Base-by-base conservation (phyloP, 1,140 invertebrate genomes). In the Drosophila sproati region DNA sequence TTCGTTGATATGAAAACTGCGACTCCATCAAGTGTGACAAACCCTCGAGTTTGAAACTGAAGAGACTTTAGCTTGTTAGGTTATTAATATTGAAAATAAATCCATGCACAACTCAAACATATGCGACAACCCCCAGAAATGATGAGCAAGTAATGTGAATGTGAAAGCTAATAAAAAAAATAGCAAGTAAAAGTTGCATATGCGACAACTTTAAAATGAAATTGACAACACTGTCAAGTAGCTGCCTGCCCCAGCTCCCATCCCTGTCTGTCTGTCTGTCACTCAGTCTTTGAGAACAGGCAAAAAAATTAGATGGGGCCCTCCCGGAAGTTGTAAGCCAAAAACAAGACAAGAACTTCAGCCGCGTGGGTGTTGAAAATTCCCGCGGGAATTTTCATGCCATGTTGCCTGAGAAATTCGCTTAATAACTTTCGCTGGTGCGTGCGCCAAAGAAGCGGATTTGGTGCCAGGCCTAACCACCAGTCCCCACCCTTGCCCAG, bases 301-400 rank as follows among this genome's bases (percentile, higher is more conserved):
- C 47, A 60, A 72, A 72, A 72, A 72, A 72, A 72, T 80, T 73
- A 73, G 73, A 63, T 78, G 50, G 32, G 63, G 71, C 68, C 29
- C 43, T 2, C 29, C 71, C 74, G 75, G 67, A 78, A 78, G 64
- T 78, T 68, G 66, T 61, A 61, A 59, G 59, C 61, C 54, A 29
- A 77, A 52, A 77, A 71, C 66, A 80, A 66, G 54, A 64, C 56
- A 61, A 73, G 67, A 78, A 66, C 55, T 56, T 59, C 68, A 77
- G 39, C 50, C 61, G 61, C 41, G 66, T 68, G 73, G 69, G 80
- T 79, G 77, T 83, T 78, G 85, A 80, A 80, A 80, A 85, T 81
- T 89, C 85, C 81, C 81, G 78, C 75, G 85, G 80, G 85, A 89
- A 88, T 82, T 88, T 82, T 77, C 78, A 80, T 88, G 80, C 80